These are phyloP conservation scores for Muschampia plurimacula DNA, from an alignment of 2,888 invertebrate species.

Conservation along the genomic window DNA sequence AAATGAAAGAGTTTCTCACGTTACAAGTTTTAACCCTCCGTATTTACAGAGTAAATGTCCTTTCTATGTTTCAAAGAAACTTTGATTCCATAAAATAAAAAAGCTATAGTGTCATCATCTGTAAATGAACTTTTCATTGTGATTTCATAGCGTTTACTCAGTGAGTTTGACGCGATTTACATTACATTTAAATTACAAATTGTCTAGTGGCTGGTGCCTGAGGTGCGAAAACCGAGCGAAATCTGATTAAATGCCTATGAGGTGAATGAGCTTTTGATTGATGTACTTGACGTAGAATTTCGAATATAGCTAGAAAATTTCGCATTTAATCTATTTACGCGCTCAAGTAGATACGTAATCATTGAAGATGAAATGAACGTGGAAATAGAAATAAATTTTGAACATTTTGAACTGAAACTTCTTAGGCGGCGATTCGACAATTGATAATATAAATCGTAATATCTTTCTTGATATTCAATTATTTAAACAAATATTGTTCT, in stretches of 20 bases:
- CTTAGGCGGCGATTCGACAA: too few relatives aligned
- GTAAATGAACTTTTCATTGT: slow-evolving; percentile 4
- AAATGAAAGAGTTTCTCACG: slow-evolving; percentile 17
- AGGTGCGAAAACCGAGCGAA: slow-evolving; percentile 44
- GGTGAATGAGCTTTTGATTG: slow-evolving; percentile 15
- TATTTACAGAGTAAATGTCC: slow-evolving; percentile 1
- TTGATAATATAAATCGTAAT: too few relatives aligned
- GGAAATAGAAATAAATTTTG: too few relatives aligned
- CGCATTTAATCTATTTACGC: background rate
- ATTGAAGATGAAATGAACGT: too few relatives aligned
- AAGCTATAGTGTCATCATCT: background rate
- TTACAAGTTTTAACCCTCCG: slow-evolving; percentile 19
- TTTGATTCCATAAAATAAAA: slow-evolving; percentile 11
- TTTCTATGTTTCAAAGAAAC: background rate
- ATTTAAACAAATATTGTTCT: too few relatives aligned
- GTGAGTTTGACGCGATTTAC: slow-evolving; percentile 45
- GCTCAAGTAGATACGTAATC: background rate
- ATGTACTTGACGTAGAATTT: background rate
- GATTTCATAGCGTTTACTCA: slow-evolving; percentile 31
- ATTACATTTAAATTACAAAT: slow-evolving; percentile 50
- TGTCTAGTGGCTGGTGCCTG: slow-evolving; percentile 40
- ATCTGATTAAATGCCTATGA: slow-evolving; percentile 17
- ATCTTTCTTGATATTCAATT: too few relatives aligned
- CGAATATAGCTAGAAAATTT: background rate
- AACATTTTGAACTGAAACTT: too few relatives aligned